A percentile compares a stretch with the other conserved stretches of the same genome.
These are phyloP conservation scores for Columba guinea DNA, from an alignment of 2,797 vertebrate genomes.

Conservation along the genomic window DNA sequence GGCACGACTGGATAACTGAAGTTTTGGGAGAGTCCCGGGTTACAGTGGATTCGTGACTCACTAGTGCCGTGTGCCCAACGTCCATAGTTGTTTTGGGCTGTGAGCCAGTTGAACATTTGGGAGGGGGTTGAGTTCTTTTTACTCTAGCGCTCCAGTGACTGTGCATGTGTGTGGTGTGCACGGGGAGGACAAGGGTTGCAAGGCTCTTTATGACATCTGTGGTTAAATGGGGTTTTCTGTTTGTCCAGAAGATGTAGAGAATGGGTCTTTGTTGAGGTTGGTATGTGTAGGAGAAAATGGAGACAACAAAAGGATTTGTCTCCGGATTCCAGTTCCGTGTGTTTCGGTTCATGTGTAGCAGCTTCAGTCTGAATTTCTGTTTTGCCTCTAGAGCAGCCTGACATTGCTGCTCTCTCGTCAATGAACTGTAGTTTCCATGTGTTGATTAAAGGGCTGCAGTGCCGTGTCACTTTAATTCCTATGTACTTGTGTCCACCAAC, in stretches of 20 bases:
- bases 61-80: neutral
- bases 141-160: neutral
- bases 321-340: neutral
- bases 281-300: neutral
- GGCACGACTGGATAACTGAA: neutral
- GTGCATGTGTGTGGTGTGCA: neutral
- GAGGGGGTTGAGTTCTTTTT: neutral
- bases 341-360: neutral
- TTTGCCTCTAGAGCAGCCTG: neutral
- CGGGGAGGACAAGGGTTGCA: neutral
- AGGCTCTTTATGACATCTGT: neutral
- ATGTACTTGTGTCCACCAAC: neutral
- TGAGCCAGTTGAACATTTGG: neutral
- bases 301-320: neutral
- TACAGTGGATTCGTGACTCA: neutral
- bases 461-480: neutral
- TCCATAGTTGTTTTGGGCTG: neutral
- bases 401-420: neutral
- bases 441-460: neutral
- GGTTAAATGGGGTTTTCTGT: neutral
- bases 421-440: neutral
- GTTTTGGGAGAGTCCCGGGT: neutral
- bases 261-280: neutral
- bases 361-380: neutral
- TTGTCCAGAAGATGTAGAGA: neutral